Base-by-base conservation (phyloP, 2,797 vertebrate species). In the Jordanella pulchra region DNA sequence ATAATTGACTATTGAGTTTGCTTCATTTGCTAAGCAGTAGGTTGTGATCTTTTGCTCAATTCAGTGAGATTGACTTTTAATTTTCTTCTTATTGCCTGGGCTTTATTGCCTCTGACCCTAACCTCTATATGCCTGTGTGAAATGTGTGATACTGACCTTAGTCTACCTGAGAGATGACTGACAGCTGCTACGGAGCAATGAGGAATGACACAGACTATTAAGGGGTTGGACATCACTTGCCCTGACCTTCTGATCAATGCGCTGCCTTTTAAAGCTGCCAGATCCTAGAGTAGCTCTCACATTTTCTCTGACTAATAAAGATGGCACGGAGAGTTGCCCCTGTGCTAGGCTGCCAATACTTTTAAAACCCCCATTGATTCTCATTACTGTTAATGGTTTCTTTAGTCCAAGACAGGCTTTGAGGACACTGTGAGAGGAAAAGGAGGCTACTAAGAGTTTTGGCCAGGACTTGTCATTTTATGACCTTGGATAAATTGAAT, bases 311-410 rank as follows among this genome's bases (percentile, higher is more conserved):
- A 81, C 90, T 92, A 90, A 92, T 93, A 89, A 89, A 91, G 90
- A 92, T 53, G 80, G 78, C 78, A 81, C 75, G 25, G 81, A 83
- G 76, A 88, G 83, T 86, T 79, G 85, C 85, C 91, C 73, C 74
- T 87, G 83, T 81, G 76, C 77, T 75, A 75, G 76, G 68, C 89
- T 86, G 88, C 89, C 91, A 91, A 89, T 93, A 91, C 86, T 82
- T 90, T 91, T 89, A 91, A 88, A 83, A 87, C 84, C 69, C 48
- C 74, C 85, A 94, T 94, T 77, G 83, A 94, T 93, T 91, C 84
- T 91, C 87, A 89, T 92, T 91, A 87, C 82, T 80, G 71, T 85
- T 91, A 90, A 90, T 89, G 86, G 87, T 89, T 86, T 83, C 81
- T 88, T 86, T 73, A 82, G 76, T 81, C 72, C 77, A 82, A 75